Base-by-base conservation (phyloP, 2,888 invertebrate species). In the Noctua janthe region DNA sequence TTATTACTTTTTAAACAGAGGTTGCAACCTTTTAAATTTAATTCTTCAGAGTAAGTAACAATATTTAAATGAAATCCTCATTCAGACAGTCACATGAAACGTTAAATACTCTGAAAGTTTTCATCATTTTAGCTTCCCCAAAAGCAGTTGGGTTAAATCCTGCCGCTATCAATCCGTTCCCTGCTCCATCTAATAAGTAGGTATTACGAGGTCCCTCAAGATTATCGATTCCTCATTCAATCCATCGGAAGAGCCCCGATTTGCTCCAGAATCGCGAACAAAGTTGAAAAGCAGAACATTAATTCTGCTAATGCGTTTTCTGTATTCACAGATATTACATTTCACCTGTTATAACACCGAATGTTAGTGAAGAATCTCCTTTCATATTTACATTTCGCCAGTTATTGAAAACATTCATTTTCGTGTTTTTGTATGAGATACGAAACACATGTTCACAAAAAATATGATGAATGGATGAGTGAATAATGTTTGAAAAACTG, bases 221-320 rank as follows among this genome's bases (percentile, higher is more conserved):
- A 88, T 82, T 90, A 90, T 90, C 80, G 91, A 87, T 85, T 76
- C 81, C 80, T 82, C 82, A 89, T 87, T 88, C 84, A 90, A 84
- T 87, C 80, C 84, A 77, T 89, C 87, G 85, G 86, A 90, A 89
- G 76, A 88, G 85, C 88, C 86, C 82, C 86, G 91, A 92, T 93
- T 93, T 90, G 84, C 89, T 67, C 69, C 79, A 81, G 88, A 91
- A 88, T 85, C 82, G 80, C 87, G 88, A 89, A 91, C 90, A 87
- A 89, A 91, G 91, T 90, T 91, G 90, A 91, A 91, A 91, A 89
- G 91, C 89, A 86, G 91, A 92, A 92, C 92, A 93, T 94, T 94
- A 93, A 94, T 95, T 94, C 92, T 89, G 80, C 91, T 94, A 95
- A 95, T 94, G 94, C 91, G 82, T 89, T 89, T 82, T 83, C 81